Conservation (phyloP, 2,797 vertebrate species). For the Morus bassanus region DNA sequence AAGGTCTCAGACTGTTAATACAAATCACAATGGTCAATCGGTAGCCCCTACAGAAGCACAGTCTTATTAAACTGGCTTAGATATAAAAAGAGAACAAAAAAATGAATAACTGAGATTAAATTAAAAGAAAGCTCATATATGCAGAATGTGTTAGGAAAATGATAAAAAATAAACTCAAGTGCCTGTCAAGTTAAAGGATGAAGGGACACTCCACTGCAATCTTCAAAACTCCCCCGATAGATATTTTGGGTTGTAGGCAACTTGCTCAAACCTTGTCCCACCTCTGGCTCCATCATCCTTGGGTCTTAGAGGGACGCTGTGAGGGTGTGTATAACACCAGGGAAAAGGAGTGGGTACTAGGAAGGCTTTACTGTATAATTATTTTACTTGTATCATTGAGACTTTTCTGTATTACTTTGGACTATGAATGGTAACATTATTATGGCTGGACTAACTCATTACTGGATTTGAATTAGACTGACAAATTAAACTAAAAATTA, state of each 20-base stretch:
- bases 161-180: not conserved
- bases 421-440: not conserved
- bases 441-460: not conserved
- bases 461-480: not conserved
- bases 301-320: not conserved
- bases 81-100: not conserved
- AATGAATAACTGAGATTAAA: not conserved
- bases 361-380: not conserved
- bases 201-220: not conserved
- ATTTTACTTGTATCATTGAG: not conserved
- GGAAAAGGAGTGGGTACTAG: not conserved
- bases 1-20: not conserved
- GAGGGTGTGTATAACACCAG: not conserved
- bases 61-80: not conserved
- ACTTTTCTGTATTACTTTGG: not conserved
- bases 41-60: not conserved
- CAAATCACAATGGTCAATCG: not conserved
- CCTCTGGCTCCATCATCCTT: not conserved
- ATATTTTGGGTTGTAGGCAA: fast-evolving
- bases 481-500: not conserved
- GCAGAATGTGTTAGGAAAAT: not conserved
- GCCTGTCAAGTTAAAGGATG: not conserved
- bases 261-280: not conserved
- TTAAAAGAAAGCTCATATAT: not conserved
- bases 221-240: not conserved